Percentiles rank a stretch among this genome's conserved stretches.
Conservation (phyloP, 1,140 invertebrate genomes). For the Cataglyphis hispanica region DNA sequence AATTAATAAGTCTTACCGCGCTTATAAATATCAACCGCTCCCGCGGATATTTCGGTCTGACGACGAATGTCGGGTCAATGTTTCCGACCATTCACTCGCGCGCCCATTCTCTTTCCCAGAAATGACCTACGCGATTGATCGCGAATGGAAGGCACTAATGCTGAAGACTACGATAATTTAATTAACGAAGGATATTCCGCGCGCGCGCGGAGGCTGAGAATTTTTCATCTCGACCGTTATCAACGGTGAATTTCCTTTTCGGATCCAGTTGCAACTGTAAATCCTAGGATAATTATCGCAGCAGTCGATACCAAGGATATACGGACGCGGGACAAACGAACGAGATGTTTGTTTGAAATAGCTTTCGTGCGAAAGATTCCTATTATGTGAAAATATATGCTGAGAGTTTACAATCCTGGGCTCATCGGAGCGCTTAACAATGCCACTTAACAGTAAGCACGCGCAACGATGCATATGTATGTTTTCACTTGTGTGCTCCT, state of each 20-base stretch:
- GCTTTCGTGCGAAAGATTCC: slow-evolving; percentile 12
- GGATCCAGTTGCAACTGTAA: slow-evolving; percentile 14
- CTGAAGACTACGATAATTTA: too few relatives aligned
- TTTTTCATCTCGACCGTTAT: slow-evolving; percentile 26
- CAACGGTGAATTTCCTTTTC: neutral
- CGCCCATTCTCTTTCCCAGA: slow-evolving; percentile 21
- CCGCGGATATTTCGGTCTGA: neutral
- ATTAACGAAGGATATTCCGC: neutral
- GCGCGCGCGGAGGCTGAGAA: neutral
- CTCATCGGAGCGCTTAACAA: slow-evolving; percentile 28
- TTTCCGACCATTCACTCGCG: slow-evolving; percentile 42
- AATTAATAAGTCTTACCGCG: slow-evolving; percentile 56
- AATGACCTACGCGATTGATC: slow-evolving; percentile 16
- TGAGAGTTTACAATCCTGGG: slow-evolving; percentile 6
- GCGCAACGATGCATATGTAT: slow-evolving; percentile 22
- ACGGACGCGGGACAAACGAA: neutral
- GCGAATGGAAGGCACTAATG: neutral
- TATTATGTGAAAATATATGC: neutral
- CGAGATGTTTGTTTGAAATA: slow-evolving; percentile 6
- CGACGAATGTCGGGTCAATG: slow-evolving; percentile 49
- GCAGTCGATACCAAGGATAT: slow-evolving; percentile 17
- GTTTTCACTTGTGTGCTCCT: neutral
- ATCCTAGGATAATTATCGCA: slow-evolving; percentile 28
- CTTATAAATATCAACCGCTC: slow-evolving; percentile 48
- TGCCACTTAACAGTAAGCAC: slow-evolving; percentile 46